Evolutionary conservation across 2,888 invertebrate species (phyloP).

Genomic region (Philaethria dido): DNA sequence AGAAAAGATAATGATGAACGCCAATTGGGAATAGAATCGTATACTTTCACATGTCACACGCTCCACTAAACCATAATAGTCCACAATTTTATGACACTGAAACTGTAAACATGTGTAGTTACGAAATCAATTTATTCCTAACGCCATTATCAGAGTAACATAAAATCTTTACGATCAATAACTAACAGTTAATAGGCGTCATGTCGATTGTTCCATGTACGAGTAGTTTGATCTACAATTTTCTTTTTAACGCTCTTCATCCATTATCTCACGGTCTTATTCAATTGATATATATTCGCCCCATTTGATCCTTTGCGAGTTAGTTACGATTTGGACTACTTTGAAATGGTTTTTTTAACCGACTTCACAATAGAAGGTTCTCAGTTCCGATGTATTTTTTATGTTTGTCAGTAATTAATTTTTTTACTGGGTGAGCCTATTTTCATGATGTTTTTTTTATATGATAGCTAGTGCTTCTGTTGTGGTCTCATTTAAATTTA

Average conservation of each 20-base stretch:
- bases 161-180: slow-evolving; percentile 39
- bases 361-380: no score
- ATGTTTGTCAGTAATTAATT: no score
- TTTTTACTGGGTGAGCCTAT: no score
- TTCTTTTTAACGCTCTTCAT: slow-evolving; percentile 53
- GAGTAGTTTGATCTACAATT: slow-evolving; percentile 55
- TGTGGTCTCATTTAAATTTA: no score
- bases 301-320: not conserved
- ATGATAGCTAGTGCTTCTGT: no score
- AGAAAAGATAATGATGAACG: no score
- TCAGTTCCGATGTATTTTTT: no score
- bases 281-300: slow-evolving; percentile 51
- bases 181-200: slow-evolving; percentile 35
- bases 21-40: not conserved
- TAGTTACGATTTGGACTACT: not conserved
- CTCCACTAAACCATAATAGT: not conserved
- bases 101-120: slow-evolving; percentile 42
- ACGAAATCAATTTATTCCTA: slow-evolving; percentile 50
- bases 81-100: not conserved
- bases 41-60: not conserved
- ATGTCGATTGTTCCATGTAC: slow-evolving; percentile 44
- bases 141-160: slow-evolving; percentile 31
- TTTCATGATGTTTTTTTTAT: no score
- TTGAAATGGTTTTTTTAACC: no score
- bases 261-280: slow-evolving; percentile 43